Evolutionary conservation across 2,888 invertebrate species (phyloP), one percentile per base, ranked within the genome.

Genomic region (Morpho deidamia): DNA sequence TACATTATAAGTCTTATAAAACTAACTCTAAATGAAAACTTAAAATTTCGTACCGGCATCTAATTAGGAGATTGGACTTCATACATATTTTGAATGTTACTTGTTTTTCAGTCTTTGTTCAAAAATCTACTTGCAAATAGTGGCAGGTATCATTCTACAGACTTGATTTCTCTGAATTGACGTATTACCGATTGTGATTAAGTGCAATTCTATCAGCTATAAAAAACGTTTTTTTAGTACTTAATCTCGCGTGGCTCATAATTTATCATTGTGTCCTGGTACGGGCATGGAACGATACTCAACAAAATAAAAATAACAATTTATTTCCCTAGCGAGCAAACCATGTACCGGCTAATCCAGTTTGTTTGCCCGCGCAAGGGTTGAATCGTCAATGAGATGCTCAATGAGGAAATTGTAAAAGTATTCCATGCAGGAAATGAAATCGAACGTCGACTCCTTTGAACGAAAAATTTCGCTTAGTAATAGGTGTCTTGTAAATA

Each of bases 341-440:
- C 85, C 23, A 83, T 85, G 87, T 87, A 83, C 85, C 70, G 63
- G 73, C 83, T 88, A 88, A 88, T 87, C 86, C 81, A 82, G 87
- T 87, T 87, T 87, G 85, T 85, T 79, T 81, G 85, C 79, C 81
- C 82, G 86, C 78, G 81, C 86, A 85, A 84, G 87, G 87, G 87
- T 85, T 86, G 87, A 86, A 87, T 88, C 78, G 76, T 76, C 87
- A 87, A 87, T 87, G 87, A 87, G 86, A 69, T 78, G 69, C 73
- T 73, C 74, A 78, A 80, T 77, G 45, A 53, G 81, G 77, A 81
- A 85, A 83, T 23, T 81, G 79, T 82, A 80, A 83, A 84, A 83
- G 76, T 78, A 78, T 77, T 76, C 75, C 76, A 72, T 71, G 76
- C 71, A 71, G 74, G 38, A 71, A 72, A 71, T 72, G 7, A 14